Conservation (phyloP, 1,140 invertebrate genomes). For the Amyelois transitella region DNA sequence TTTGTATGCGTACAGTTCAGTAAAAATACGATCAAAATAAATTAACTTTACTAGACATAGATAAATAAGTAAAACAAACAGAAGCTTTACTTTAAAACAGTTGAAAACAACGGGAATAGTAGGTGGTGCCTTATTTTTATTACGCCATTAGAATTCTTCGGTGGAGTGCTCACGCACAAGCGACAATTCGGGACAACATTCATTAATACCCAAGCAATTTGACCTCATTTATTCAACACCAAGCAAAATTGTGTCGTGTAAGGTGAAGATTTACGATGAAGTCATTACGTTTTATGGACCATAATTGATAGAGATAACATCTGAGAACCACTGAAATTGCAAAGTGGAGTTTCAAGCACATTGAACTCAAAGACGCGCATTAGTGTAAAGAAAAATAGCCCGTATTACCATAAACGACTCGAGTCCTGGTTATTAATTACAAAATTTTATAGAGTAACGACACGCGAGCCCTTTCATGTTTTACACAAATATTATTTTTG, state of each 20-base stretch:
- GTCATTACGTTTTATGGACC: constrained; percentile 70
- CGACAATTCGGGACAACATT: constrained; percentile 27
- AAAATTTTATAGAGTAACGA: constrained; percentile 46
- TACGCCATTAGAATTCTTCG: background rate
- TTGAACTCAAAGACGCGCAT: constrained; percentile 56
- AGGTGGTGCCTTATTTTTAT: background rate
- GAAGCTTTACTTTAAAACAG: background rate
- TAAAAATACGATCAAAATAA: too few relatives aligned
- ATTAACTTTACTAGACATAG: too few relatives aligned
- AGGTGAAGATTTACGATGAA: constrained; percentile 69
- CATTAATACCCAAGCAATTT: constrained; percentile 55
- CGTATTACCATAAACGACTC: constrained; percentile 54
- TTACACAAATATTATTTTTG: constrained; percentile 36
- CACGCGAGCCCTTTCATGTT: constrained; percentile 46
- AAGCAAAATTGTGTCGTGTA: constrained; percentile 66
- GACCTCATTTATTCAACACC: constrained; percentile 65
- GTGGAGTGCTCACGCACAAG: constrained; percentile 1
- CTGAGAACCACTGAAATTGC: constrained; percentile 58
- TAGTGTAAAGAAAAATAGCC: constrained; percentile 55
- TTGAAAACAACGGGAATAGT: background rate
- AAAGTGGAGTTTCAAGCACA: constrained; percentile 55
- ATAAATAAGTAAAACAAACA: background rate
- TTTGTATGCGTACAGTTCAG: too few relatives aligned
- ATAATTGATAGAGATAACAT: constrained; percentile 71
- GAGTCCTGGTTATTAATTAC: constrained; percentile 63